Conservation (phyloP, 2,113 vertebrate species). For the Pipa parva region DNA sequence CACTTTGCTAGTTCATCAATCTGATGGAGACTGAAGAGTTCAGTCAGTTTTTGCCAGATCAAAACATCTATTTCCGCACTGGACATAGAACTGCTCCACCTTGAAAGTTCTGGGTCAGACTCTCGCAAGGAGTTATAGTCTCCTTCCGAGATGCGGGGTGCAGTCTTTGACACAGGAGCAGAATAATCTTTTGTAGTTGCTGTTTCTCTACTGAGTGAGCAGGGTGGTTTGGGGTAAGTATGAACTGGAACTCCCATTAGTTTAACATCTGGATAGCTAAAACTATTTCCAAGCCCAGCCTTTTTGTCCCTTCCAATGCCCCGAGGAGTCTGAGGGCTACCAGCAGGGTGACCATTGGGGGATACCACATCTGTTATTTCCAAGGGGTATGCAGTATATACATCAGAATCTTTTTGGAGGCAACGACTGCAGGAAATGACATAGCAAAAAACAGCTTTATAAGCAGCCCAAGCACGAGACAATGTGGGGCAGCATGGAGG, state of each 20-base stretch:
- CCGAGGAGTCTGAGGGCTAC: constrained; percentile 62
- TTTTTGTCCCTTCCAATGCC: constrained; percentile 65
- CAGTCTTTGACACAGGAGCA: constrained; percentile 42
- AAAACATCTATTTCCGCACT: constrained; percentile 88
- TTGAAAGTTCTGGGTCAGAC: constrained; percentile 77
- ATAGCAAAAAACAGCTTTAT: constrained; percentile 71
- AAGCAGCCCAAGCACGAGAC: constrained; percentile 83
- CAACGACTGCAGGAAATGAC: constrained; percentile 69
- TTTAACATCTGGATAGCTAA: constrained; percentile 87
- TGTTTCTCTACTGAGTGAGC: constrained; percentile 44
- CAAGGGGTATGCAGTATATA: constrained; percentile 60
- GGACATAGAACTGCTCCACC: constrained; percentile 81
- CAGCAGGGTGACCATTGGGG: constrained; percentile 65
- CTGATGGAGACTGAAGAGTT: constrained; percentile 95
- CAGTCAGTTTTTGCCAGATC: constrained; percentile 92
- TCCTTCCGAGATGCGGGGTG: constrained; percentile 66
- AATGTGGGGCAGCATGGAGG: constrained; percentile 73
- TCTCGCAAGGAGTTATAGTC: constrained; percentile 86
- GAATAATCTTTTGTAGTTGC: constrained; percentile 64
- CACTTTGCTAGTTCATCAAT: constrained; percentile 97
- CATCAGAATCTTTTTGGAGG: constrained; percentile 66
- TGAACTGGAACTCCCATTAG: constrained; percentile 83
- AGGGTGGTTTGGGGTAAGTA: constrained; percentile 54
- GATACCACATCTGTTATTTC: constrained; percentile 59
- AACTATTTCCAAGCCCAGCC: constrained; percentile 71